phyloP scores from a whole-genome alignment of 2,888 invertebrate genomes.

The Cheilosia scutellata region DNA sequence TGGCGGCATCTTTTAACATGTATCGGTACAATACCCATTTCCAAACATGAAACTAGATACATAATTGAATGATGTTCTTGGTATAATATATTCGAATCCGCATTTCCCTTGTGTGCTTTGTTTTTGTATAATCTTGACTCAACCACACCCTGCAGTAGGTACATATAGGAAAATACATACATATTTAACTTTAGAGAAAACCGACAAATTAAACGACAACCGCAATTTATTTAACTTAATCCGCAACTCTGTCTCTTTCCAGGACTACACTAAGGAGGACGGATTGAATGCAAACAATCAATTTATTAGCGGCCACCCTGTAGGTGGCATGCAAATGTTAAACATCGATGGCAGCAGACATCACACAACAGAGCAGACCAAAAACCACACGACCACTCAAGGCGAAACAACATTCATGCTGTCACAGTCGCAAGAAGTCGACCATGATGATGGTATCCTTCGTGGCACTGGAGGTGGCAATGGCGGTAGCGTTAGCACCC shows the following conservation, averaged over 20 bases:
- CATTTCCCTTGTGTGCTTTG: not conserved
- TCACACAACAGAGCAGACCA: conserved; percentile 2
- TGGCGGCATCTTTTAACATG: not conserved
- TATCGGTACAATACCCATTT: not conserved
- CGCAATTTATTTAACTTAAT: conserved; percentile 52
- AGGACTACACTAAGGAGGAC: conserved; percentile 49
- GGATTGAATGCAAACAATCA: conserved; percentile 54
- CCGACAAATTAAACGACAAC: conserved; percentile 6
- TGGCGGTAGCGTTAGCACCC: conserved; percentile 8
- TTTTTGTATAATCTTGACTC: not conserved
- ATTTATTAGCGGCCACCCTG: conserved; percentile 65
- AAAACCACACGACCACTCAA: conserved; percentile 54
- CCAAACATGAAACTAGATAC: not conserved
- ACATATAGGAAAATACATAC: not conserved
- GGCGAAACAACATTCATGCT: conserved; percentile 56
- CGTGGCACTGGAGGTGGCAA: conserved; percentile 61
- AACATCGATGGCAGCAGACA: conserved; percentile 56
- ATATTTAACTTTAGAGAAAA: not conserved
- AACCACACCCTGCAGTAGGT: not conserved
- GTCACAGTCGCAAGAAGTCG: conserved; percentile 68
- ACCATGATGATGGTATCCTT: conserved; percentile 68
- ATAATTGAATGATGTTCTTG: not conserved
- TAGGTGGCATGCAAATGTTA: conserved; percentile 48
- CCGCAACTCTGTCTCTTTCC: conserved; percentile 11
- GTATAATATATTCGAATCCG: not conserved